Percentiles rank a stretch among this genome's conserved stretches.
Conservation (phyloP, 2,797 vertebrate species). For the Dendrocincla tyrannina region DNA sequence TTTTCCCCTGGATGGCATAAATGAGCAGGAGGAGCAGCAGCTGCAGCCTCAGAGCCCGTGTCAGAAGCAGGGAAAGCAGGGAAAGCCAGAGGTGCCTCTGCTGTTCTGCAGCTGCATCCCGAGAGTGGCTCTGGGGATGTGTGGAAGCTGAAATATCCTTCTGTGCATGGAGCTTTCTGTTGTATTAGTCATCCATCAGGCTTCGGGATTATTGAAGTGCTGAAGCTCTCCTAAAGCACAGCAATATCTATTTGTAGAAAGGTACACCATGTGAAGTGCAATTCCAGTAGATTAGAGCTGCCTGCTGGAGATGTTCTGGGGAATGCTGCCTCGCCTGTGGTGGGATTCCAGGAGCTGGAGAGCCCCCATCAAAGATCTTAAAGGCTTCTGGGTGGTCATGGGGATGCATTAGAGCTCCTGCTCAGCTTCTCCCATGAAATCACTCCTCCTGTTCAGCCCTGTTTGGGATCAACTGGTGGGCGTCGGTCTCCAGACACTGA, state of each 20-base stretch:
- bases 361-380: not conserved
- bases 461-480: not conserved
- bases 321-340: not conserved
- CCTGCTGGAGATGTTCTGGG: not conserved
- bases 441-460: not conserved
- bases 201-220: slow-evolving; percentile 50
- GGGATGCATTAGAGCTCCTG: not conserved
- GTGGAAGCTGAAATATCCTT: slow-evolving; percentile 13
- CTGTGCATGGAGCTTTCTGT: not conserved
- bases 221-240: slow-evolving; percentile 33
- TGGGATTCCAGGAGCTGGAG: not conserved
- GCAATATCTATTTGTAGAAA: slow-evolving; percentile 54
- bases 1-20: not conserved
- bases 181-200: slow-evolving; percentile 63
- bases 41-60: not conserved
- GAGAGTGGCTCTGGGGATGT: not conserved
- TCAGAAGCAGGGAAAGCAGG: not conserved
- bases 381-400: not conserved
- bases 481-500: not conserved
- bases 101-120: not conserved
- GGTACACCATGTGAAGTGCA: slow-evolving; percentile 38
- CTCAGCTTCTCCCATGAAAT: not conserved
- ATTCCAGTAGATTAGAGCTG: not conserved
- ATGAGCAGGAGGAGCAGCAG: not conserved
- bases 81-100: not conserved